Evolutionary conservation across 92 coral and sea anemone genomes (phyloP), one percentile per base, ranked within the genome.

Genomic region (Pocillopora meandrina): DNA sequence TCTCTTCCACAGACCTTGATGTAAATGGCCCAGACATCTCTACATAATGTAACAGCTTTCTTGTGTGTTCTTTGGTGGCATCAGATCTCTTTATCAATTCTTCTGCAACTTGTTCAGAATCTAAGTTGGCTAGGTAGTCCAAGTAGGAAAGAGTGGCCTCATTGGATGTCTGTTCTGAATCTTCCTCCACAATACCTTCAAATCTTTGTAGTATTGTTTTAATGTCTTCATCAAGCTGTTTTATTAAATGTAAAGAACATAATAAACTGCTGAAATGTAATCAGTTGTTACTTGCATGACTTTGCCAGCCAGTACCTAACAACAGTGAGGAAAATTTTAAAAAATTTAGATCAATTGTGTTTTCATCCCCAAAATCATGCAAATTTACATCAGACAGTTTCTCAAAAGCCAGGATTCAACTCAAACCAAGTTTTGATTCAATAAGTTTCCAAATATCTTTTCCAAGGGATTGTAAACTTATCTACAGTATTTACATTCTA

Each of bases 151-250:
- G 85, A 1, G 98, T 89, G 8, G 89, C 84, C 75, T 94, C 98
- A 71, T 87, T 93, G 71, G 92, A 84, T 7, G 86, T 90, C 92
- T 88, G 94, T 58, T 94, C 99, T 12, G 92, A 88, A 64, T 92
- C 88, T 61, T 96, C 98, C 36, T 92, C 98, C 58, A 82, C 92
- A 33, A 82, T 80, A 31, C 89, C 92, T 85, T 94, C 97, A 84
- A 92, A 96, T 68, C 99, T 92, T 77, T 94, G 98, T 12, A 92
- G 83, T 78, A 96, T 83, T 52, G 90, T 89, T 68, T 93, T 90
- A 73, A 95, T 90, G 86, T 96, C 98, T 76, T 96, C 98, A 69
- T 96, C 99, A 89, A 96, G 92, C 98, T 96, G 35, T 14, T 81
- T 75, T 73, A 10, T 35, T 63, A 13, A 8, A 33, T 10, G 56